phyloP scores from a whole-genome alignment of 2,888 invertebrate genomes.

The Pasiphila rectangulata region DNA sequence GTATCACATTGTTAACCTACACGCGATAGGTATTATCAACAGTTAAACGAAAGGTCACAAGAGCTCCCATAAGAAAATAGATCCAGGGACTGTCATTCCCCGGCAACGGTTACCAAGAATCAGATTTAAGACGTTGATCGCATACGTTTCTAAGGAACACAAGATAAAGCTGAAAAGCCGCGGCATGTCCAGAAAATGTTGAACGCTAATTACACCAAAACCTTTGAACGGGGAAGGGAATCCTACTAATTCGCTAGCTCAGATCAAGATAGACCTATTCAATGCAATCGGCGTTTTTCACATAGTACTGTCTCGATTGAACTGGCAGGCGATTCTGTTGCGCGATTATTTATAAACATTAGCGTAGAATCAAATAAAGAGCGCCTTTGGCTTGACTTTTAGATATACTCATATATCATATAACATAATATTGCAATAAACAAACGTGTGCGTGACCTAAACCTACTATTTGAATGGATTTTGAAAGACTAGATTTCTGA shows the following conservation, averaged over 20 bases:
- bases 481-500: too few relatives aligned
- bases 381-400: background rate
- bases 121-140: background rate
- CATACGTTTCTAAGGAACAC: background rate
- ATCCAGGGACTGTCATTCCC: background rate
- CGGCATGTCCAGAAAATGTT: slow-evolving; percentile 7
- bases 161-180: slow-evolving; percentile 1
- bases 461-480: slow-evolving; percentile 1
- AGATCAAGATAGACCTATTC: slow-evolving; percentile 17
- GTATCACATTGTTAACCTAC: slow-evolving; percentile 11
- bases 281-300: slow-evolving; percentile 20
- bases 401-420: background rate
- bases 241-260: slow-evolving; percentile 19
- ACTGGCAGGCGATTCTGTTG: slow-evolving; percentile 8
- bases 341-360: slow-evolving; percentile 8
- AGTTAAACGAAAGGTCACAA: too few relatives aligned
- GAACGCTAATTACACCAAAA: slow-evolving; percentile 19
- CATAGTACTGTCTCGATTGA: slow-evolving; percentile 16
- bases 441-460: background rate
- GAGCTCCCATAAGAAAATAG: slow-evolving; percentile 3
- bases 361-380: slow-evolving; percentile 3
- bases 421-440: too few relatives aligned
- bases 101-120: background rate
- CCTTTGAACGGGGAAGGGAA: slow-evolving; percentile 22
- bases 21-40: slow-evolving; percentile 19